phyloP scores from a whole-genome alignment of 2,888 invertebrate genomes.

The Amorpha juglandis region DNA sequence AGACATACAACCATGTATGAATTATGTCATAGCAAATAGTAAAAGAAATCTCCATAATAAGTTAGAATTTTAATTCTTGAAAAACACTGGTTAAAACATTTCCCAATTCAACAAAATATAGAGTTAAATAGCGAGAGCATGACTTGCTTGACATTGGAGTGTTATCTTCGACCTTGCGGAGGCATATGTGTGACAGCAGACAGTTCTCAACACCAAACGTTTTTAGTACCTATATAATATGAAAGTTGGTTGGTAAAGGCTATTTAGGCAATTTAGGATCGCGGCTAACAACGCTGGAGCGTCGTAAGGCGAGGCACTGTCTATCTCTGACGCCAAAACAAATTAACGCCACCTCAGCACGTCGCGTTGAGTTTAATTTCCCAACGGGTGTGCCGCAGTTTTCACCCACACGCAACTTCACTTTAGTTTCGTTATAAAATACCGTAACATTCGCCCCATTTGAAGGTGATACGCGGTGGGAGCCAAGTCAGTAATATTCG shows the following conservation, averaged over 20 bases:
- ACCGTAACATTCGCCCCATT: constrained; percentile 31
- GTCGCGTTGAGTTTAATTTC: constrained; percentile 74
- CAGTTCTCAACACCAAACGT: background rate
- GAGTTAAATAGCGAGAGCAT: background rate
- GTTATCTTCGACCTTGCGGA: constrained; percentile 10
- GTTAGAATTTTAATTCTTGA: no score
- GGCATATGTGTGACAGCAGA: background rate
- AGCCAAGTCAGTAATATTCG: constrained; percentile 44
- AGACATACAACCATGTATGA: no score
- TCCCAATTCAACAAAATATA: background rate
- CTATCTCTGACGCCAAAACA: constrained; percentile 63
- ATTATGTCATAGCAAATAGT: no score
- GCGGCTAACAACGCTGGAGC: constrained; percentile 26
- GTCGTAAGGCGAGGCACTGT: constrained; percentile 27
- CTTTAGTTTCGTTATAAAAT: constrained; percentile 53
- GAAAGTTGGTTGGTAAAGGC: no score
- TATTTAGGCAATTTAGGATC: constrained; percentile 24
- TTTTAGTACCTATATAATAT: background rate
- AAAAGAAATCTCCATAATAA: no score
- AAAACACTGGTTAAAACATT: background rate
- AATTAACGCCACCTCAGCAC: constrained; percentile 69
- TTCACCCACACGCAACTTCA: constrained; percentile 52
- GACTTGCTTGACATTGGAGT: constrained; percentile 13
- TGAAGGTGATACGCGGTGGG: constrained; percentile 43
- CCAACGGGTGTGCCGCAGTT: constrained; percentile 67